Percentiles rank a stretch among this genome's conserved stretches.
phyloP scores from a whole-genome alignment of 2,888 invertebrate genomes.

The Nephrotoma appendiculata region DNA sequence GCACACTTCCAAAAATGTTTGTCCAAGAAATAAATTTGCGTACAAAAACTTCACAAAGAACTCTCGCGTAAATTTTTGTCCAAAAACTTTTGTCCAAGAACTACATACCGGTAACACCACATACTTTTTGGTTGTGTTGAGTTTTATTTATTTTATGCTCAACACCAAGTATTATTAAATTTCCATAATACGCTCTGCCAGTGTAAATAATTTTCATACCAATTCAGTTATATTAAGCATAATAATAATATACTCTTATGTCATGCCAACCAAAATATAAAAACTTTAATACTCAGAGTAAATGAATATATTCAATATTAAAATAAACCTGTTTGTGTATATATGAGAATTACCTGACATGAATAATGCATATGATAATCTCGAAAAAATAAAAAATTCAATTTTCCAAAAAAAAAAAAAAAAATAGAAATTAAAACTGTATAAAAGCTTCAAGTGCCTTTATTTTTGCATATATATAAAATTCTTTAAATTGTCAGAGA shows the following conservation, averaged over 20 bases:
- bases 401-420: not conserved
- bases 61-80: no score
- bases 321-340: not conserved
- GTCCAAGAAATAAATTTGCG: no score
- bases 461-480: not conserved
- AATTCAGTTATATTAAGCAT: no score
- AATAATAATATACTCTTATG: not conserved
- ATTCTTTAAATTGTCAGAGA: not conserved
- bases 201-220: no score
- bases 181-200: no score
- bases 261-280: not conserved
- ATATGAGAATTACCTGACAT: not conserved
- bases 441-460: not conserved
- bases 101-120: no score
- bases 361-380: not conserved
- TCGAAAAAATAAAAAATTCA: not conserved
- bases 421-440: not conserved
- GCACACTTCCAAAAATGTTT: no score
- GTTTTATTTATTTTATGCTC: no score
- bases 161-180: no score
- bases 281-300: not conserved
- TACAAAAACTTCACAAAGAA: no score
- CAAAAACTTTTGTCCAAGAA: no score
- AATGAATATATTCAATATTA: not conserved
- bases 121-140: no score